Evolutionary conservation across 2,113 vertebrate genomes (phyloP), one percentile per base, ranked within the genome.

Genomic region (Scophthalmus maximus): DNA sequence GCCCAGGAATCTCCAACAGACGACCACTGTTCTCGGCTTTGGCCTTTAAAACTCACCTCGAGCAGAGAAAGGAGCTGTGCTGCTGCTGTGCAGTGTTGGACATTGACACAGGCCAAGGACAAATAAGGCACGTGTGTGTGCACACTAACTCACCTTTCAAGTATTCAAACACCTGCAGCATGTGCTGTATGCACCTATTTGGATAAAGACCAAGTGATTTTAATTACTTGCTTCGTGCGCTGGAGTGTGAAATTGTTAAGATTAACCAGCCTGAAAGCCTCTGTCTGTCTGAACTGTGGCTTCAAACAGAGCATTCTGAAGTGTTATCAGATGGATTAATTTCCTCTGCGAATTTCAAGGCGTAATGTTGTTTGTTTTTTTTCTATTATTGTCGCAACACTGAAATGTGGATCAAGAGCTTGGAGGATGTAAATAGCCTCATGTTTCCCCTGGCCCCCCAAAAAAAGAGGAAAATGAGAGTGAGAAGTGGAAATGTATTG

Each of bases 401-500:
- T 59, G 20, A 53, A 42, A 27, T 61, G 47, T 38, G 69, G 17
- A 68, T n/a, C 6, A 18, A 52, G 22, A 49, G 25, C 15, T 25
- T 3, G 8, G 42, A 59, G 8, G 17, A 46, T 63, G 56, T 23
- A 51, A 49, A 49, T 15, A 40, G 12, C 79, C n/a, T n/a, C 61
- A 83, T 62, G 46, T 79, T 83, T 73, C 40, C 65, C 30, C 30
- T 44, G 29, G 26, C 36, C 51, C 32, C 30, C 5, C 9, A 14
- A 68, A 71, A 82, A 56, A 32, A 32, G 79, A 78, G 65, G 56
- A 83, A 81, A 81, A 76, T 46, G 25, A 2, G 17, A n/a, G 29
- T 4, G 17, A n/a, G 29, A 56, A 32, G 25, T 29, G 50, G 25
- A 27, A 27, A 18, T 51, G 32, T 44, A 62, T 52, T 38, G 30